Base-by-base conservation (phyloP, 64 coral and sea anemone genomes). In the Cladopsammia gracilis region DNA sequence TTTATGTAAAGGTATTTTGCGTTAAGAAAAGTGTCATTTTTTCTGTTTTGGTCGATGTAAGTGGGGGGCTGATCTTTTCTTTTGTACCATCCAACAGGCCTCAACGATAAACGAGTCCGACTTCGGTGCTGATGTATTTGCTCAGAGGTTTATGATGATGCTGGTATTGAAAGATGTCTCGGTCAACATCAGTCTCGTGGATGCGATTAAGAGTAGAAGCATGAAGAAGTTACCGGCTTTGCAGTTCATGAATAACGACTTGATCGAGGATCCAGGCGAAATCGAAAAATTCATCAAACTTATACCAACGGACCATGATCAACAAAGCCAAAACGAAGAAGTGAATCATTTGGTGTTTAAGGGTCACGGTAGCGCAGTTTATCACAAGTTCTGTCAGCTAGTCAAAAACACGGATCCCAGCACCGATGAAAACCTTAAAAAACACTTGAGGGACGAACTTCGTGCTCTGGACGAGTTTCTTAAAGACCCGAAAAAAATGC, bases 131-230 rank as follows among this genome's bases (percentile, higher is more conserved):
- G 80, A 84, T 34, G 80, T 84, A 48, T 84, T 84, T 84, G 60
- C 80, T 84, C 80, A 84, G 58, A 84, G 80, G 62, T 84, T 84
- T 67, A 84, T 84, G 80, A 84, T 84, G 80, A 84, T 84, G 80
- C 62, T 84, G 6, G 80, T 84, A 22, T 20, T 84, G 61, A 84
- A 84, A 84, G 80, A 84, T 68, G 18, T 84, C 18, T 48, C 60
- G 4, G 80, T 84, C 46, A 67, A 84, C 80, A 84, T 84, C 61
- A 24, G 44, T 24, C 80, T 68, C 26, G 80, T 84, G 43, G 80
- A 84, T 68, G 80, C 62, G 62, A 67, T 68, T 49, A 84, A 68
- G 80, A 68, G 45, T 45, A 84, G 62, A 14, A 25, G 0, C 7
- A 67, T 67, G 61, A 84, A 84, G 64, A 84, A 84, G 47, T 47